Evolutionary conservation across 2,888 invertebrate genomes (phyloP).

Genomic region (Pachydiplax longipennis): DNA sequence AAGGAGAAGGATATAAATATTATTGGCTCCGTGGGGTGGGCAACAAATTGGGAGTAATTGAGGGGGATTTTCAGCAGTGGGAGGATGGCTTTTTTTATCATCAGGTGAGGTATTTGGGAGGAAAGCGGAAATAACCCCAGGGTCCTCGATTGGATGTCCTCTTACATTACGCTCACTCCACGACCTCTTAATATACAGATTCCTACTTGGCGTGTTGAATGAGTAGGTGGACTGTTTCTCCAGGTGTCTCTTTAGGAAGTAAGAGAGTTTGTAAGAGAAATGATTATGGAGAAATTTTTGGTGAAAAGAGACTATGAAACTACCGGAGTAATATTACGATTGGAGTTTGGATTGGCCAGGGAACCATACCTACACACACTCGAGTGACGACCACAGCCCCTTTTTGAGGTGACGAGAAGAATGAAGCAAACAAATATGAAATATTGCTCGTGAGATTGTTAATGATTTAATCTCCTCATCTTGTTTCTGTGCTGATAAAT

Average conservation of each 20-base stretch:
- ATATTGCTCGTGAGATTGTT: too few relatives aligned
- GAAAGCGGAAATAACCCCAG: not conserved
- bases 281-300: not conserved
- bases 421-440: too few relatives aligned
- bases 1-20: conserved; percentile 13
- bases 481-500: too few relatives aligned
- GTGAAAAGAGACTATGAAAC: too few relatives aligned
- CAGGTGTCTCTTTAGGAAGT: not conserved
- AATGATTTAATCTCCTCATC: too few relatives aligned
- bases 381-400: too few relatives aligned
- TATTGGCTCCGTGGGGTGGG: conserved; percentile 1
- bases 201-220: not conserved
- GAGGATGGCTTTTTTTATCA: not conserved
- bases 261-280: not conserved
- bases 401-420: too few relatives aligned
- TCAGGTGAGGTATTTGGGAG: not conserved
- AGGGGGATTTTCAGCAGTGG: not conserved
- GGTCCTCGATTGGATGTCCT: not conserved
- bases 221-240: not conserved
- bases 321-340: too few relatives aligned
- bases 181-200: not conserved
- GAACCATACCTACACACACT: too few relatives aligned
- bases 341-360: too few relatives aligned
- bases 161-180: not conserved
- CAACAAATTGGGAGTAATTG: conserved; percentile 39